phyloP scores from a whole-genome alignment of 2,797 vertebrate species.

The Benthosema pterotum region DNA sequence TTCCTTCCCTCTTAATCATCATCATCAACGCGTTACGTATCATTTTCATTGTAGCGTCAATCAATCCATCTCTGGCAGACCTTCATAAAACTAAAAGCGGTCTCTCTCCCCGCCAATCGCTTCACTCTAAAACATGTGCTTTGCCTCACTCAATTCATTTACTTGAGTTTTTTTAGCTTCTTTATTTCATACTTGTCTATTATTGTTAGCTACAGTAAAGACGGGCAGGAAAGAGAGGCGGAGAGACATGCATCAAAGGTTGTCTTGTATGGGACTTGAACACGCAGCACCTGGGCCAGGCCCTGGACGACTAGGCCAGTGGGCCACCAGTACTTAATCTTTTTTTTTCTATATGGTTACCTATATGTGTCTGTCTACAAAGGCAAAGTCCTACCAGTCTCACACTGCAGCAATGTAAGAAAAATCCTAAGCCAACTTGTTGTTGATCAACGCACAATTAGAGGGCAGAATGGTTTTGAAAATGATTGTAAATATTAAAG shows the following conservation, averaged over 20 bases:
- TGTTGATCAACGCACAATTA: background rate
- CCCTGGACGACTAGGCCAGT: too few species aligned
- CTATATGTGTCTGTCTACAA: too few species aligned
- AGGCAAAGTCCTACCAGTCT: constrained; percentile 27
- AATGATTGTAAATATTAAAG: background rate
- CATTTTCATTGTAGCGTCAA: constrained; percentile 10
- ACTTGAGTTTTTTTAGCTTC: constrained; percentile 28
- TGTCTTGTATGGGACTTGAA: too few species aligned
- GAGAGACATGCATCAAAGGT: too few species aligned
- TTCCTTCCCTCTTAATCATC: background rate
- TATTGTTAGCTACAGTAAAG: too few species aligned
- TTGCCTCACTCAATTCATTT: constrained; percentile 32
- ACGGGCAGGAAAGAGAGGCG: too few species aligned
- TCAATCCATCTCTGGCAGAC: constrained; percentile 32
- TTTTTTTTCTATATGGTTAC: too few species aligned
- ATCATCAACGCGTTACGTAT: background rate
- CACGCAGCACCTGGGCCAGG: too few species aligned
- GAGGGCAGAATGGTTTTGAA: background rate
- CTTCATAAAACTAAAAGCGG: constrained; percentile 32
- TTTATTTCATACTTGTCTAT: too few species aligned
- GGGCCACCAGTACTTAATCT: too few species aligned
- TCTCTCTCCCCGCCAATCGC: constrained; percentile 42
- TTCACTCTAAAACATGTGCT: constrained; percentile 15
- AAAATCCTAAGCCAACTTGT: background rate
- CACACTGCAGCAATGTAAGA: constrained; percentile 7